Base-by-base conservation (phyloP, 2,113 vertebrate genomes). In the Poeciliopsis occidentalis region DNA sequence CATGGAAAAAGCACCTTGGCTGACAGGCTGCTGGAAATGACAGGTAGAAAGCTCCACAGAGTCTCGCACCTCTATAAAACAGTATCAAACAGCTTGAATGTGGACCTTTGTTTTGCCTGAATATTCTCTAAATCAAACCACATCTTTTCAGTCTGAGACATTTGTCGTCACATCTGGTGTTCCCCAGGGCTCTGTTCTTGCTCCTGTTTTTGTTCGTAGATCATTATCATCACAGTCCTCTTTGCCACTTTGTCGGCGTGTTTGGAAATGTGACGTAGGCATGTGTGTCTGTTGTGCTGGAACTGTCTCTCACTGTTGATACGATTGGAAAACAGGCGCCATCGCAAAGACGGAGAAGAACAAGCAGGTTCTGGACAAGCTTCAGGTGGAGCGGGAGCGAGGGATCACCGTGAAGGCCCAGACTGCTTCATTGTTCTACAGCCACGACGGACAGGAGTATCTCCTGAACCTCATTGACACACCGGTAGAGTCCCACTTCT, bases 341-440 rank as follows among this genome's bases (percentile, higher is more conserved):
- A 99, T 99, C 91, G 94, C 91, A 39, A 98, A 96, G 93, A 96
- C 95, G 0, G 94, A 91, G 30, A 91, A 66, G 78, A 99, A 99
- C 87, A 98, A 96, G 65, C 98, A 99, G 91, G 98, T 99, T 75
- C 90, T 99, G 90, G 98, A 99, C 94, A 99, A 98, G 80, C 93
- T 99, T 22, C 98, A 98, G 90, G 98, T 99, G 89, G 98, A 99
- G 85, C 93, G 97, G 22, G 98, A 99, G 92, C 93, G 98, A 87
- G 98, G 98, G 61, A 99, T 99, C 87, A 99, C 98, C 0, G 98
- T 99, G 65, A 99, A 99, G 91, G 98, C 98, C 34, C 98, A 99
- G 62, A 98, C 98, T n/a, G 98, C 98, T 0, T 97, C 98, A n/a
- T 91, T 99, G 3, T 95, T 99, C 73, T 97, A 98, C 84, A 93